Base-by-base conservation (phyloP, 2,113 vertebrate genomes). In the Chamaetylas fuelleborni region DNA sequence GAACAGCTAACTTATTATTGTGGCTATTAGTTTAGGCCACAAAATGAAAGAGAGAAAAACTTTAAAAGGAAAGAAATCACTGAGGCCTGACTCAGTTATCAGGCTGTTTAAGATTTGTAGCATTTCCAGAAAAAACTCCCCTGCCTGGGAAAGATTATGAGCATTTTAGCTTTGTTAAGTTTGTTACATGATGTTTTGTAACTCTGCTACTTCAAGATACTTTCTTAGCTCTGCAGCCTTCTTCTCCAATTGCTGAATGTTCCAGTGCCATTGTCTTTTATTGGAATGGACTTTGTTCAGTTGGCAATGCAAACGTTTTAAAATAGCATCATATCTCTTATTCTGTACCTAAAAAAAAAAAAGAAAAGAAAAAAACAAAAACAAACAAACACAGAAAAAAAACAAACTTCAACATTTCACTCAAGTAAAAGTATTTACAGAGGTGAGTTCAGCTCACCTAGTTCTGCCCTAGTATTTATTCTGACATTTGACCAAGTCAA, bases 231-330 rank as follows among this genome's bases (percentile, higher is more conserved):
- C 95, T 40, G 94, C 88, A 4, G 93, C 98, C 40, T 95, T 97
- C 86, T 97, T 97, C 92, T 98, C 97, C 88, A 98, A 18, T 42
- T 98, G 98, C 47, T 97, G 95, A 91, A 98, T 96, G 77, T 97
- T 96, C 98, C 97, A 97, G 9, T 93, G 96, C 97, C 97, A 95
- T 7, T 98, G 98, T 24, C 97, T 97, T 95, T 95, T 98, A 38
- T 94, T 96, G 65, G 96, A 94, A 45, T 98, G 95, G 53, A 97
- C 58, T 66, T 98, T 98, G 61, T 97, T 98, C 88, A 98, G 78
- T 19, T 98, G 98, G 67, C 97, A 98, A 72, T 92, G 97, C 64
- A 98, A 93, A 85, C 98, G 98, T 70, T 98, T 98, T 38, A 98
- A 96, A 94, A 98, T 97, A 64, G 98, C 98, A 88, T 97, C 77